Evolutionary conservation across 2,113 vertebrate genomes (phyloP), one percentile per base, ranked within the genome.

Genomic region (Pseudopipra pipra): DNA sequence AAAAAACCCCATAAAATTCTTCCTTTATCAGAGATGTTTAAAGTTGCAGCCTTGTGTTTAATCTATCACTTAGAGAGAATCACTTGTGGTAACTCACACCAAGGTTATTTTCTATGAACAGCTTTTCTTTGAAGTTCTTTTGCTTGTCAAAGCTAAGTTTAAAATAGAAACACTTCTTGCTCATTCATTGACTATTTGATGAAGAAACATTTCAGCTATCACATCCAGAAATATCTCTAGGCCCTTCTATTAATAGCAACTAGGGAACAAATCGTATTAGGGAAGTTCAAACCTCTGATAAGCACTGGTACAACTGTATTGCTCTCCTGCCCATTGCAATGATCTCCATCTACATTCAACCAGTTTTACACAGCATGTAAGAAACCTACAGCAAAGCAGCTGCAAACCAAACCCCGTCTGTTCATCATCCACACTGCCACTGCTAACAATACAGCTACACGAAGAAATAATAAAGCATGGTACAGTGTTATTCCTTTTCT

Each of bases 111-210:
- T 78, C 89, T 81, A 81, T 14, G 52, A 95, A 87, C 27, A 74
- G 87, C 65, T 81, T 66, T 81, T 68, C 61, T 92, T 78, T 95
- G 65, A 93, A 87, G 70, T 75, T 93, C 68, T 95, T 93, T 67
- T 78, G 84, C 94, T 96, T 93, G 89, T 90, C 73, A 92, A 70
- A 97, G 47, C 43, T 75, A 28, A 78, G 89, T 67, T 90, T 86
- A 78, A 96, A 97, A 96, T 89, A 95, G 95, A 90, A 96, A 75
- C 86, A 87, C 91, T 96, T 95, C 94, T 96, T 93, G 68, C 70
- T 96, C 86, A 41, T 93, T 93, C 95, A 95, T 90, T 89, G 91
- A 95, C 95, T 95, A 87, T 95, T 92, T 81, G 94, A 95, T 93
- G 89, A 91, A 95, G 80, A 96, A 96, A 93, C 68, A 92, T 91